These are phyloP conservation scores for Chalcis sispes DNA, from an alignment of 2,888 invertebrate genomes.

Conservation along the genomic window DNA sequence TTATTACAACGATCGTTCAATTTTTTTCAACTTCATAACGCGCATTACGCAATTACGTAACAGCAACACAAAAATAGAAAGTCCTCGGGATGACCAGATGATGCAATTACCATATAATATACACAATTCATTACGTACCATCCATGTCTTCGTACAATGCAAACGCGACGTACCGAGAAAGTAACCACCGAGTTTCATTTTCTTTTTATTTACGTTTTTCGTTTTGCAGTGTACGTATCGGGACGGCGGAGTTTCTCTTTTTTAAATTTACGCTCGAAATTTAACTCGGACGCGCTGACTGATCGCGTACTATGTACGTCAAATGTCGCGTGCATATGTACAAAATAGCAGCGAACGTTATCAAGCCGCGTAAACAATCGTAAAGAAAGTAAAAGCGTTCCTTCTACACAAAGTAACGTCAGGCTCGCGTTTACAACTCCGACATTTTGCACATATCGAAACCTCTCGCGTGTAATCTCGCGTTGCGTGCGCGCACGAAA, in stretches of 20 bases:
- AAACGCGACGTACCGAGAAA: too few species aligned
- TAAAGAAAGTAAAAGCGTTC: conserved; percentile 11
- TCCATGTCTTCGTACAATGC: too few species aligned
- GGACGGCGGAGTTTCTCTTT: conserved; percentile 32
- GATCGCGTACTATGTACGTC: background rate
- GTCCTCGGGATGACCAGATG: too few species aligned
- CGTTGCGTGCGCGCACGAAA: background rate
- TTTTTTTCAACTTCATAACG: too few species aligned
- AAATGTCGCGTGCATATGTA: background rate
- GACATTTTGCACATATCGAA: background rate
- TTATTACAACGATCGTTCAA: too few species aligned
- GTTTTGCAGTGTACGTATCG: background rate
- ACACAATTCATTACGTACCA: too few species aligned
- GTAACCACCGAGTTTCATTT: too few species aligned
- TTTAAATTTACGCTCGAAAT: conserved; percentile 28
- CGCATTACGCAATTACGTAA: too few species aligned
- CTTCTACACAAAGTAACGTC: background rate
- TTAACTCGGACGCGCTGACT: background rate
- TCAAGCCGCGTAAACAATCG: too few species aligned
- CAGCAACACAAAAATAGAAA: too few species aligned
- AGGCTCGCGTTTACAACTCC: conserved; percentile 41
- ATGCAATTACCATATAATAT: too few species aligned
- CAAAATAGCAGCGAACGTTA: background rate
- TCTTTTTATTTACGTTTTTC: conserved; percentile 24
- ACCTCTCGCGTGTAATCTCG: background rate